Evolutionary conservation across 2,113 vertebrate species (phyloP), one percentile per base, ranked within the genome.

Genomic region (Misgurnus anguillicaudatus): DNA sequence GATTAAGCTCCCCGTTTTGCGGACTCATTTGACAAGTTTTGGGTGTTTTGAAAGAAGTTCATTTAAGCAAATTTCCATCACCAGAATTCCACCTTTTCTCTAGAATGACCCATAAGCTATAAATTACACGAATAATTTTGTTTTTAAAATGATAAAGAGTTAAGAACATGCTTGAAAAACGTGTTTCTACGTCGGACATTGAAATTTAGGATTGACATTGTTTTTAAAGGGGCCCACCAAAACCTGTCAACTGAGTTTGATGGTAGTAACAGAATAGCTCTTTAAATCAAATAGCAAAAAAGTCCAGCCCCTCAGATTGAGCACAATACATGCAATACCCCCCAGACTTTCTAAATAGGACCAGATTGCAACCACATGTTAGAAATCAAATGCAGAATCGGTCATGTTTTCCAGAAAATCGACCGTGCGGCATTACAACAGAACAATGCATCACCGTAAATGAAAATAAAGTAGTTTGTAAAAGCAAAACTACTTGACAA

Each of bases 361-460:
- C 79, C 88, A 90, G 91, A 92, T 92, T 91, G 85, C 90, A 88
- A 88, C 86, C 91, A 92, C 88, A 92, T 92, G 91, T 91, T 87
- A 85, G 80, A 83, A 81, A 88, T 79, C 61, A 75, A 62, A 62
- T 13, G 47, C 72, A 62, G 74, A 63, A 48, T 6, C 24, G 72
- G 5, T 42, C 55, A 73, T 36, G 41, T 62, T 74, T 48, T 74
- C 39, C 61, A 2, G 13, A 74, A 61, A 19, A 61, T 24, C 4
- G 24, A 60, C 19, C 19, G 41, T 1, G 9, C 55, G 7, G 6
- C 8, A 13, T 47, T 74, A 45, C 19, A 19, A 31, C 0, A 41
- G 57, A 74, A 60, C 53, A 60, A 55, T 17, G 17, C 53, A 55
- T 17, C 3, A 55, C 17, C 17, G 11, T 14, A 0, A 5, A 53